A percentile compares a stretch with the other conserved stretches of the same genome.
phyloP scores from a whole-genome alignment of 1,140 invertebrate species.

The Orius laevigatus region DNA sequence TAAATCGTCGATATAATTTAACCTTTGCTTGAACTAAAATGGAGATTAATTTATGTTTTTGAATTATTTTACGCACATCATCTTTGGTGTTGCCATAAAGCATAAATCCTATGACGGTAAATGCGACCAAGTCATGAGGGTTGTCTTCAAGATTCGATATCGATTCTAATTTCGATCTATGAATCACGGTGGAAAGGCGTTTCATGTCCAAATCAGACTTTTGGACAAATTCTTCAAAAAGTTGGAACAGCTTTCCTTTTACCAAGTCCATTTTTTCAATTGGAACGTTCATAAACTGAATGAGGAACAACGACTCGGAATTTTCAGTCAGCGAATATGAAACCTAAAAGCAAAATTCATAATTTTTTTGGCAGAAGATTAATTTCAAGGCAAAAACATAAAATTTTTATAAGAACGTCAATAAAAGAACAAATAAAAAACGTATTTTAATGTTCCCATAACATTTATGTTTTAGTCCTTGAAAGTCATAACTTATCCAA shows the following conservation, averaged over 20 bases:
- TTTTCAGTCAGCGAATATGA: slow-evolving; percentile 52
- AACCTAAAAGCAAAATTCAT: slow-evolving; percentile 37
- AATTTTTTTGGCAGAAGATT: no score
- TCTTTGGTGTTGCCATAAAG: slow-evolving; percentile 58
- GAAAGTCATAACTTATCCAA: no score
- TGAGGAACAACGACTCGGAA: slow-evolving; percentile 44
- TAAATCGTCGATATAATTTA: slow-evolving; percentile 51
- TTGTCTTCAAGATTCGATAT: slow-evolving; percentile 54
- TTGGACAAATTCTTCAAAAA: slow-evolving; percentile 33
- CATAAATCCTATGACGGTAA: slow-evolving; percentile 61
- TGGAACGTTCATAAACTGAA: slow-evolving; percentile 65
- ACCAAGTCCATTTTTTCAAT: slow-evolving; percentile 44
- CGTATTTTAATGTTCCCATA: no score
- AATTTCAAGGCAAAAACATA: no score
- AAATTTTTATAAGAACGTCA: no score
- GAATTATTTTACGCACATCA: slow-evolving; percentile 41
- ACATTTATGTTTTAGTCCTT: no score
- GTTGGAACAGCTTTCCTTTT: slow-evolving; percentile 37
- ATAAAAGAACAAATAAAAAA: no score
- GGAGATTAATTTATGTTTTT: slow-evolving; percentile 3
- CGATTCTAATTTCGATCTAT: slow-evolving; percentile 51
- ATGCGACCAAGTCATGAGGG: slow-evolving; percentile 57
- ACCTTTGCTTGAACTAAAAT: slow-evolving; percentile 47
- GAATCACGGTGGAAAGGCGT: slow-evolving; percentile 51
- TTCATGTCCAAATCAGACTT: slow-evolving; percentile 47